These are phyloP conservation scores for Hesperophylax magnus DNA, from an alignment of 1,140 invertebrate genomes.

Conservation along the genomic window DNA sequence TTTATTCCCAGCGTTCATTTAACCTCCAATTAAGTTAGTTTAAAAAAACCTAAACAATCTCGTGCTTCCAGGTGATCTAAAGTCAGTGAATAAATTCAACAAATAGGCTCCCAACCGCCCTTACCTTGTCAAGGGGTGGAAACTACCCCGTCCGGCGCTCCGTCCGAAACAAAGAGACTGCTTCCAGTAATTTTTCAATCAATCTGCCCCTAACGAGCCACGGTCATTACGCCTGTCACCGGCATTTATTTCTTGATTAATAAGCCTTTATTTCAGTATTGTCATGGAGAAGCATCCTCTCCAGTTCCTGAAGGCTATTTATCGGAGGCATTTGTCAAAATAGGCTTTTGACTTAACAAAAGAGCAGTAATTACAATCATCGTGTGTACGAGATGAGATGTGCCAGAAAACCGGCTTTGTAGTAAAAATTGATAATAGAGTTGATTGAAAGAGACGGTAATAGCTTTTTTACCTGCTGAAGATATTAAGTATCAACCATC, in stretches of 20 bases:
- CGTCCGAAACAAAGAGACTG: slow-evolving; percentile 4
- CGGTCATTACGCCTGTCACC: not conserved
- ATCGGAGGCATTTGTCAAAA: slow-evolving; percentile 6
- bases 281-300: not conserved
- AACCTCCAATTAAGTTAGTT: too few species aligned
- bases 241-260: slow-evolving; percentile 12
- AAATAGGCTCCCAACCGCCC: not conserved
- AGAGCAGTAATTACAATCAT: not conserved
- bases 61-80: too few species aligned
- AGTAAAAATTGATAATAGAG: too few species aligned
- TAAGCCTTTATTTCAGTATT: slow-evolving; percentile 4
- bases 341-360: not conserved
- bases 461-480: too few species aligned
- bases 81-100: not conserved
- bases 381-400: too few species aligned
- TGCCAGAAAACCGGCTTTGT: too few species aligned
- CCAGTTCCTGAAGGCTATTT: not conserved
- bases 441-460: too few species aligned
- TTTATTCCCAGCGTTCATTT: too few species aligned
- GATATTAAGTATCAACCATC: too few species aligned
- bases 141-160: not conserved
- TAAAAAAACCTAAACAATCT: too few species aligned
- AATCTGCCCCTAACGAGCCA: not conserved
- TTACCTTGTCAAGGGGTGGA: not conserved
- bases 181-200: slow-evolving; percentile 27